Evolutionary conservation across 92 coral and sea anemone genomes (phyloP).

Genomic region (Palythoa caribaeorum): DNA sequence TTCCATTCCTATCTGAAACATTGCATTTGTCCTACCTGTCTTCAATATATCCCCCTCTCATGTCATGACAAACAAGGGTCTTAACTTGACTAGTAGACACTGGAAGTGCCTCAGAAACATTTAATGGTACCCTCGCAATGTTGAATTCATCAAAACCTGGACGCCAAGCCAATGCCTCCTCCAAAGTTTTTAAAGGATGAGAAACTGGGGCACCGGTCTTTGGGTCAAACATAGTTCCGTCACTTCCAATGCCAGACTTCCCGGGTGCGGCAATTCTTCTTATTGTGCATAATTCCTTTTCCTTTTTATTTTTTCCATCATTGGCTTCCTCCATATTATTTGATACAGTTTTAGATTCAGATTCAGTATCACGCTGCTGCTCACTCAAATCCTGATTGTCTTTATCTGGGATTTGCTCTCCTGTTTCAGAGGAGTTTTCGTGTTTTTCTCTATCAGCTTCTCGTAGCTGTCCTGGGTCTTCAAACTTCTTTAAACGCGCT

Average conservation of each 20-base stretch:
- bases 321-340: background rate
- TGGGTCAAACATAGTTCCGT: slow-evolving; percentile 61
- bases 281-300: background rate
- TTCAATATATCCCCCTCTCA: slow-evolving; percentile 95
- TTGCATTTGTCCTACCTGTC: slow-evolving; percentile 78
- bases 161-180: slow-evolving; percentile 84
- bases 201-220: slow-evolving; percentile 81
- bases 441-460: background rate
- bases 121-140: slow-evolving; percentile 68
- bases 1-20: background rate
- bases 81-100: slow-evolving; percentile 25
- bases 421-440: background rate
- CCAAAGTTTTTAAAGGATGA: slow-evolving; percentile 79
- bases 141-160: slow-evolving; percentile 94
- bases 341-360: background rate
- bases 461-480: background rate
- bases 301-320: background rate
- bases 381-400: background rate
- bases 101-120: slow-evolving; percentile 68
- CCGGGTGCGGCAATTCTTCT: slow-evolving; percentile 22
- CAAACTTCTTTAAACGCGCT: slow-evolving; percentile 72
- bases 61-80: slow-evolving; percentile 97
- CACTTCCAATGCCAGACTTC: background rate
- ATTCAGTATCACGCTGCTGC: background rate
- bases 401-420: background rate